phyloP scores from a whole-genome alignment of 2,797 vertebrate genomes.

The Thamnophis elegans region DNA sequence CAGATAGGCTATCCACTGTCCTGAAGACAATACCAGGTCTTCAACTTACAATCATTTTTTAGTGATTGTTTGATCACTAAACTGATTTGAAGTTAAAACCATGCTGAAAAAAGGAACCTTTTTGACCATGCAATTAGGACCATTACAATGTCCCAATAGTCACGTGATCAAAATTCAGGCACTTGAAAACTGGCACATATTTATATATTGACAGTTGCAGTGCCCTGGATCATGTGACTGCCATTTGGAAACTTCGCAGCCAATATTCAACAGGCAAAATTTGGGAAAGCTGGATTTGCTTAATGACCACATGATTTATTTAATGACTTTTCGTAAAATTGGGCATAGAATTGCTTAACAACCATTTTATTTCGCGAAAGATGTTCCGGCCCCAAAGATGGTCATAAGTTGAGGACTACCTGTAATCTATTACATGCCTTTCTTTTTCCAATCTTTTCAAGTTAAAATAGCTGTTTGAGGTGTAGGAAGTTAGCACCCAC shows the following conservation, averaged over 20 bases:
- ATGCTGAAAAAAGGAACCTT: background rate
- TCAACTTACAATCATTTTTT: too few species aligned
- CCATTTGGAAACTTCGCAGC: background rate
- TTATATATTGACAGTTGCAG: background rate
- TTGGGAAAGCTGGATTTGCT: background rate
- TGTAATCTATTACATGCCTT: background rate
- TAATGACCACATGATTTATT: background rate
- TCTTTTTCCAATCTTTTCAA: background rate
- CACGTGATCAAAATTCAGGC: background rate
- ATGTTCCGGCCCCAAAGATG: background rate
- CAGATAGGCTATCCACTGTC: too few species aligned
- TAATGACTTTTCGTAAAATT: background rate
- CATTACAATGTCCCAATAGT: background rate
- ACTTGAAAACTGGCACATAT: background rate
- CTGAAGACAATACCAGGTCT: too few species aligned
- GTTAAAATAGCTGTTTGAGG: background rate
- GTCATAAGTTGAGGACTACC: background rate
- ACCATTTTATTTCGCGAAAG: background rate
- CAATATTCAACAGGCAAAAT: background rate
- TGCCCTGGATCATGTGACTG: background rate
- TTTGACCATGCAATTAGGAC: background rate
- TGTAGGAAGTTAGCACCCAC: too few species aligned
- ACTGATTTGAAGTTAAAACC: background rate
- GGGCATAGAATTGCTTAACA: background rate
- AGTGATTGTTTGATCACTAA: too few species aligned